These are phyloP conservation scores for Pachyseris speciosa DNA, from an alignment of 64 coral and sea anemone species.

Conservation along the genomic window DNA sequence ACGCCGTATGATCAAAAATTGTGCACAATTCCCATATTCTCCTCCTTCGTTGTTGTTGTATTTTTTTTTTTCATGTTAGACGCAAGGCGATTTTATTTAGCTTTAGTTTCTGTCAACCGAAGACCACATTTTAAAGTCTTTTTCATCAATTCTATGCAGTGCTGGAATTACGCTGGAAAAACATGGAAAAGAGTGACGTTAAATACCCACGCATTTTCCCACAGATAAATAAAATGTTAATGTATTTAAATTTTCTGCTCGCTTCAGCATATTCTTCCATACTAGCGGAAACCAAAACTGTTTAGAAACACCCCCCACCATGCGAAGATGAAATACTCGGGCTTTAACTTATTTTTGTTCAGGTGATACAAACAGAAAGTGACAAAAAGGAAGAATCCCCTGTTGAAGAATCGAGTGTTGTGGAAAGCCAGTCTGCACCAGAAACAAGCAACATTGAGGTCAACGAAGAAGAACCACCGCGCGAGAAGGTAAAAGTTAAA, in stretches of 20 bases:
- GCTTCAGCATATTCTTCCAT: background rate
- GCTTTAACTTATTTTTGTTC: background rate
- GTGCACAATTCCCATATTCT: too few relatives aligned
- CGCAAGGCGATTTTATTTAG: too few relatives aligned
- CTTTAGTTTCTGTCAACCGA: too few relatives aligned
- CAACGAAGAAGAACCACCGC: constrained; percentile 17
- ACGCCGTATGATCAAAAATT: too few relatives aligned
- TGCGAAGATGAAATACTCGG: background rate
- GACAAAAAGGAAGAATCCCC: background rate
- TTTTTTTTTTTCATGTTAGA: too few relatives aligned
- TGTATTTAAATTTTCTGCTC: constrained; percentile 20
- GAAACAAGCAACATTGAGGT: constrained; percentile 25
- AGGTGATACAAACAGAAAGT: background rate
- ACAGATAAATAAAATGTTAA: constrained; percentile 40
- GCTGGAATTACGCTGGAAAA: background rate
- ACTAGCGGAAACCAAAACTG: background rate
- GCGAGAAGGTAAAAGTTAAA: constrained; percentile 22
- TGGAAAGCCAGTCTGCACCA: background rate
- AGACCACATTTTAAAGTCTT: background rate
- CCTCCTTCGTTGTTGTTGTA: too few relatives aligned
- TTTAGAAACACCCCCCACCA: background rate
- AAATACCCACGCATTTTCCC: background rate
- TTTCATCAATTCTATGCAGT: background rate
- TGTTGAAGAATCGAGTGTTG: background rate
- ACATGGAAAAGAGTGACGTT: background rate